Base-by-base conservation (phyloP, 2,888 invertebrate species). In the Eilema caniola region DNA sequence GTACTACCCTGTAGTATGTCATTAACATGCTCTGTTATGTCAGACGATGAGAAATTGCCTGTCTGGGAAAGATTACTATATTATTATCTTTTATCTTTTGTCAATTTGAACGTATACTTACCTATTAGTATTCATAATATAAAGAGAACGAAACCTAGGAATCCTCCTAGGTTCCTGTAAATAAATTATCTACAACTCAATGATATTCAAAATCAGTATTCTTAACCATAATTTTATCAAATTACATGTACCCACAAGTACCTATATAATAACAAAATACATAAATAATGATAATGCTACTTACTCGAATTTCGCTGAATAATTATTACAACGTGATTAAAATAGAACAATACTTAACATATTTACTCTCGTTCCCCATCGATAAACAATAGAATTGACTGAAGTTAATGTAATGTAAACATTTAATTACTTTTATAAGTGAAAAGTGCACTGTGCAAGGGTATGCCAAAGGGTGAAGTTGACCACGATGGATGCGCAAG, bases 401-500 rank as follows among this genome's bases (percentile, higher is more conserved):
- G 69, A 75, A 75, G 69, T 77, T 78, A 76, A 71, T 77, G 70
- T 77, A 77, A 70, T 74, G 66, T 75, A 72, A 82, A 79, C 77
- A 82, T 81, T 80, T 77, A 77, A 81, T 80, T 76, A 80, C 67
- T 75, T 62, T 64, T 59, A 77, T 82, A 81, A 84, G 75, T 83
- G 80, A 81, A 81, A 84, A 85, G 80, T 86, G 89, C 87, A 88
- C 83, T 72, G 82, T 81, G 84, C 81, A 83, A 87, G 85, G 82
- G 81, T 86, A 82, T 81, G 80, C 74, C 76, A 86, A 88, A 90
- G 89, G 90, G 89, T 92, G 87, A 88, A 81, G 83, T 85, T 87
- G 86, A 85, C 80, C 77, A 81, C 78, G 62, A 64, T 68, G 83
- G 83, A 85, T 93, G 94, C 93, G 94, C 94, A 86, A 89, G 87